Percentiles rank a stretch among this genome's conserved stretches.
Evolutionary conservation across 2,888 invertebrate species (phyloP).

Genomic region (Frankliniella fusca): DNA sequence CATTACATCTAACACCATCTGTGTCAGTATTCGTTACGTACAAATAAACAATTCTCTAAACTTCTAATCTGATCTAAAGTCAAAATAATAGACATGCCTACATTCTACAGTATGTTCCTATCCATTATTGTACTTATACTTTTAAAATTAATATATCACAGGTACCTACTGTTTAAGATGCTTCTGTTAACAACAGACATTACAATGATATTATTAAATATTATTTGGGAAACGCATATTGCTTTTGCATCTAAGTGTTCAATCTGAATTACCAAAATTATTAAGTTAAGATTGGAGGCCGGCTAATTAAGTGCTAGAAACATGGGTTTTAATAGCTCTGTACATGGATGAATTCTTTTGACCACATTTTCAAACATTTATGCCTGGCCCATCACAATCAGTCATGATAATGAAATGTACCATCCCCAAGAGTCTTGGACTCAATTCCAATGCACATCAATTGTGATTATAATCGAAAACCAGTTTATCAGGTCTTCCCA

Average conservation of each 20-base stretch:
- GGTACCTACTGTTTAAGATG: constrained; percentile 35
- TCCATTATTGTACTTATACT: constrained; percentile 11
- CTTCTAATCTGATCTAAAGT: neutral
- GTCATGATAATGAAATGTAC: neutral
- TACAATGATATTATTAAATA: constrained; percentile 21
- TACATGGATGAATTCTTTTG: neutral
- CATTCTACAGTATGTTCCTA: neutral
- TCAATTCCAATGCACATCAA: too few relatives aligned
- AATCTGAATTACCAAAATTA: constrained; percentile 7
- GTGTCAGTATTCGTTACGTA: neutral
- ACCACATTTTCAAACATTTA: neutral
- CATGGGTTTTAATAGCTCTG: neutral
- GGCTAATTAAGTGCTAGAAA: neutral
- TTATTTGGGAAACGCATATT: constrained; percentile 18
- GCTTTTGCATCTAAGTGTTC: neutral
- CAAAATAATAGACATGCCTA: neutral
- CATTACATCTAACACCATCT: neutral
- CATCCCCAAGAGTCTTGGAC: too few relatives aligned
- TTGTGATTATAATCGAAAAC: too few relatives aligned
- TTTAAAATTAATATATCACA: constrained; percentile 35
- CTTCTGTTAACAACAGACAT: constrained; percentile 22
- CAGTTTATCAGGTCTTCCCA: too few relatives aligned
- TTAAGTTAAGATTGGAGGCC: neutral
- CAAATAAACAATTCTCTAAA: neutral
- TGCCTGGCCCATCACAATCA: neutral